Evolutionary conservation across 2,888 invertebrate species (phyloP).

Genomic region (Thalpophila matura): DNA sequence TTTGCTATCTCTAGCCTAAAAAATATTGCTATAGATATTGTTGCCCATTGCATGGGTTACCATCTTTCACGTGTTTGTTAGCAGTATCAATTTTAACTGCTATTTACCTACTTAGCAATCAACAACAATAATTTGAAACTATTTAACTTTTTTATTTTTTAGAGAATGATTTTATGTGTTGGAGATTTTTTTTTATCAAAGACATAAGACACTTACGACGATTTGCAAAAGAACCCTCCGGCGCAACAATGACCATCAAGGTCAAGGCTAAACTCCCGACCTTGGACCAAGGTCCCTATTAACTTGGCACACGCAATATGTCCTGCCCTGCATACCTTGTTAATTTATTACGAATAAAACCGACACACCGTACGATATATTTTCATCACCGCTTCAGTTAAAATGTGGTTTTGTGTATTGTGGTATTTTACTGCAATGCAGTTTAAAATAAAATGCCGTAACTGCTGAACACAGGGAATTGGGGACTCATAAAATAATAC

Average conservation of each 20-base stretch:
- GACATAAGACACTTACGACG: not conserved
- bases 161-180: no score
- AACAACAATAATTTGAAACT: no score
- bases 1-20: no score
- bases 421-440: slow-evolving; percentile 26
- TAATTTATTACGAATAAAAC: slow-evolving; percentile 33
- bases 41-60: no score
- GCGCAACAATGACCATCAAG: not conserved
- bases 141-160: no score
- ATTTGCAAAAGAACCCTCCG: not conserved
- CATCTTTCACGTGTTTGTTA: no score
- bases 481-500: slow-evolving; percentile 14
- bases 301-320: slow-evolving; percentile 15
- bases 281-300: slow-evolving; percentile 19
- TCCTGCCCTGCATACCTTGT: slow-evolving; percentile 2
- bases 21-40: no score
- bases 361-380: slow-evolving; percentile 4
- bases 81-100: no score
- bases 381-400: slow-evolving; percentile 23
- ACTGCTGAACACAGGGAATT: not conserved
- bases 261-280: slow-evolving; percentile 5
- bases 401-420: slow-evolving; percentile 24
- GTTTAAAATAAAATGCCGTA: slow-evolving; percentile 14
- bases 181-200: no score
- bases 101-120: no score